phyloP scores from a whole-genome alignment of 2,888 invertebrate species.

The Caenorhabditis sp. region DNA sequence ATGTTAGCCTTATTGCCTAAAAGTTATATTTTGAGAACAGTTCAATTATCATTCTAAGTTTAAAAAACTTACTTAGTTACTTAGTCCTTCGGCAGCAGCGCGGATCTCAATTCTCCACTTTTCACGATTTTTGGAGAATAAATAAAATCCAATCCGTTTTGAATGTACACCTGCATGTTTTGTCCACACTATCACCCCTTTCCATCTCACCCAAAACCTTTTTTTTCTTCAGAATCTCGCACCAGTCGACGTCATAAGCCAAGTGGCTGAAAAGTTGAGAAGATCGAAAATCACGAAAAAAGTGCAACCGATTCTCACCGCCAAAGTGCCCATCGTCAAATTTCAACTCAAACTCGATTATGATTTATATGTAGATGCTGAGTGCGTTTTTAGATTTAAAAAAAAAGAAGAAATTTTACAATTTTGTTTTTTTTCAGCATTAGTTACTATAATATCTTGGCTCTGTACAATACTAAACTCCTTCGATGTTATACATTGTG shows the following conservation, averaged over 20 bases:
- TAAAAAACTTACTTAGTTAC: too few species aligned
- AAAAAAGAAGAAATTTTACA: too few species aligned
- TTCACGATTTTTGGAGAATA: too few species aligned
- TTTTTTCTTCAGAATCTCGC: constrained; percentile 4
- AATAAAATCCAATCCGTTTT: too few species aligned
- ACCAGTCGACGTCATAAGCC: constrained; percentile 18
- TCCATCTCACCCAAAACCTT: too few species aligned
- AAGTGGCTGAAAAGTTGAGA: constrained; percentile 7
- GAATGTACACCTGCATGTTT: too few species aligned
- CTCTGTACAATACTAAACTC: constrained; percentile 75
- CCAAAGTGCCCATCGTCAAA: constrained; percentile 78
- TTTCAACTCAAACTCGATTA: constrained; percentile 69
- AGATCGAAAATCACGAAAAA: constrained; percentile 1
- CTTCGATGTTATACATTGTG: constrained; percentile 74
- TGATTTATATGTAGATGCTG: constrained; percentile 74
- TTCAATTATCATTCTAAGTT: too few species aligned
- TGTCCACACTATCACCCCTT: background rate
- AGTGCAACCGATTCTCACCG: constrained; percentile 69
- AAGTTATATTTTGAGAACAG: too few species aligned
- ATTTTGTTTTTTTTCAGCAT: constrained; percentile 69
- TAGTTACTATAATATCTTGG: constrained; percentile 76
- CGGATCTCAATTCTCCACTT: too few species aligned
- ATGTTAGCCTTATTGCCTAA: too few species aligned
- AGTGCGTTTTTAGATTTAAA: constrained; percentile 70
- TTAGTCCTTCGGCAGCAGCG: too few species aligned